Base-by-base conservation (phyloP, 2,113 vertebrate species). In the Poeciliopsis retropinna region DNA sequence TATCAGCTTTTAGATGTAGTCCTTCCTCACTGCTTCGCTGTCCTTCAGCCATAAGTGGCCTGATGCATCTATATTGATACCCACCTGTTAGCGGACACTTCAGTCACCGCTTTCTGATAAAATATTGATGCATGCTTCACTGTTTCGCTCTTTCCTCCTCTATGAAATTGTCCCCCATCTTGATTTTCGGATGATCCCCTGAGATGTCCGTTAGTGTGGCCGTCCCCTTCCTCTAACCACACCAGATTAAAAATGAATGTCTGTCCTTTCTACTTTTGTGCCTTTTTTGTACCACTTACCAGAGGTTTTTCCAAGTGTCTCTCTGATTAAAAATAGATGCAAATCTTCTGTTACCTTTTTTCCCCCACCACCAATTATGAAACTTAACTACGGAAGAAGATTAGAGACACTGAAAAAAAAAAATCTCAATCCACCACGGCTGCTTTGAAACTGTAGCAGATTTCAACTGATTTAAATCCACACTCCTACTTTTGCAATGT, bases 261-360 rank as follows among this genome's bases (percentile, higher is more conserved):
- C 13, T 68, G 85, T 90, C 88, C 82, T 77, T 83, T 88, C 75
- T 74, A 41, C 68, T 78, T 71, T 65, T n/a, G 62, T 76, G 70
- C 73, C 34, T 62, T 79, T 81, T 61, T 71, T 74, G 70, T 54
- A 68, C 83, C 79, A 90, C 87, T 90, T 84, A 85, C 75, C 28
- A 7, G 37, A 73, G 80, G 77, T 82, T 85, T 80, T 72, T 70
- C 85, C 64, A 73, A 81, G 77, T 74, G 73, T 81, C 80, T 64
- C 60, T 34, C 60, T 72, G 72, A 88, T 94, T 60, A 93, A 94
- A 90, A 88, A 93, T 91, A 64, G 39, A 93, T 92, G 72, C 30
- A 4, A 27, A 84, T 82, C 80, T 84, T 77, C 57, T 72, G 29
- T 57, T 57, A 54, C 11, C 28, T 76, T 69, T 37, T 39, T 63